A percentile compares a stretch with the other conserved stretches of the same genome.
Conservation (phyloP, 1,140 invertebrate species). For the Ceratoteleas bidentatus region DNA sequence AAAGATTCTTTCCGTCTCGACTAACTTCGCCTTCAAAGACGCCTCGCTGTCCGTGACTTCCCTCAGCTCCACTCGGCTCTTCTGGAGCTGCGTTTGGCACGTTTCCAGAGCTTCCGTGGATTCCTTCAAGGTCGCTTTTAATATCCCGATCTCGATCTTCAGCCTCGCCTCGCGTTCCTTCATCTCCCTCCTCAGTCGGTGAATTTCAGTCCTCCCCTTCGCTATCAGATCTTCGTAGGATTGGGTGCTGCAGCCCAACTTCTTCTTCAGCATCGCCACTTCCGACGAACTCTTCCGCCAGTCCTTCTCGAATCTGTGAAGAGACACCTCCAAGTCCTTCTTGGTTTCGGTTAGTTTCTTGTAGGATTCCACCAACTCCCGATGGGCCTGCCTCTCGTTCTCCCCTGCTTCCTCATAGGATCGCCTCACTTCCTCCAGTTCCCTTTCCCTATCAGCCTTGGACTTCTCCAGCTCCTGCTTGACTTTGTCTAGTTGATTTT, state of each 20-base stretch:
- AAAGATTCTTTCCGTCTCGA: slow-evolving; percentile 62
- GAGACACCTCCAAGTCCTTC: slow-evolving; percentile 68
- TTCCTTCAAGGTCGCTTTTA: slow-evolving; percentile 72
- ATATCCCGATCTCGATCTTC: slow-evolving; percentile 71
- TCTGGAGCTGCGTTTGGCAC: slow-evolving; percentile 73
- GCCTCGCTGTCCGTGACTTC: slow-evolving; percentile 66
- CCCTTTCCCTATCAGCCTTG: slow-evolving; percentile 60
- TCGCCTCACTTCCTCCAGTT: slow-evolving; percentile 49
- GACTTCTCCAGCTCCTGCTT: slow-evolving; percentile 51
- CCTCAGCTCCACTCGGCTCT: slow-evolving; percentile 67
- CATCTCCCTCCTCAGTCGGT: slow-evolving; percentile 66
- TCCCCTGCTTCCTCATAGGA: slow-evolving; percentile 52
- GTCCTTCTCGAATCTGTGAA: slow-evolving; percentile 68
- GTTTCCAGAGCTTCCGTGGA: slow-evolving; percentile 71
- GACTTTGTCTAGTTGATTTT: slow-evolving; percentile 33
- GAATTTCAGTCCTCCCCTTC: slow-evolving; percentile 67
- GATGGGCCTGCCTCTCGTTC: slow-evolving; percentile 58
- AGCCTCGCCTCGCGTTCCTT: slow-evolving; percentile 71
- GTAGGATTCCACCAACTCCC: slow-evolving; percentile 66
- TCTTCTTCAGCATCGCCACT: slow-evolving; percentile 66
- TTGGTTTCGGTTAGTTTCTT: slow-evolving; percentile 53
- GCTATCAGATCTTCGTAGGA: slow-evolving; percentile 71
- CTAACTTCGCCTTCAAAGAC: slow-evolving; percentile 59
- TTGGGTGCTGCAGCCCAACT: slow-evolving; percentile 60
- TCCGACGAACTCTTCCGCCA: slow-evolving; percentile 65